Conservation (phyloP, 2,888 invertebrate species). For the Phortica okadai region DNA sequence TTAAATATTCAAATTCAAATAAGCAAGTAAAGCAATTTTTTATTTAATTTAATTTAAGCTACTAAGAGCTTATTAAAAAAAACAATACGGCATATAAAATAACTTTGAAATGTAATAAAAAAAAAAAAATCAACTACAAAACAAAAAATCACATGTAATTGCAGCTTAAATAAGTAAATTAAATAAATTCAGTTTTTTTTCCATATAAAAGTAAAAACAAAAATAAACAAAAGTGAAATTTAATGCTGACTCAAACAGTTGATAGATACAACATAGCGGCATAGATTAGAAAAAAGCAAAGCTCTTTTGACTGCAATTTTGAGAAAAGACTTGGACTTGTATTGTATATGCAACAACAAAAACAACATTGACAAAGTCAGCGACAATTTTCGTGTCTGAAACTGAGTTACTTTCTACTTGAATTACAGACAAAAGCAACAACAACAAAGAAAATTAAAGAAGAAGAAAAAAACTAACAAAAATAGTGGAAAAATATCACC, state of each 20-base stretch:
- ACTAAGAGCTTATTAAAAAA: no score
- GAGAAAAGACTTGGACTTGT: neutral
- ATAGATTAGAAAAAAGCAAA: neutral
- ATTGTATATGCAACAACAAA: neutral
- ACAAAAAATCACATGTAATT: slow-evolving; percentile 1
- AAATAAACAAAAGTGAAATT: slow-evolving; percentile 29
- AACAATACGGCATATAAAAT: no score
- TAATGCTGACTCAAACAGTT: slow-evolving; percentile 5
- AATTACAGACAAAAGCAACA: slow-evolving; percentile 38
- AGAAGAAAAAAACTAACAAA: neutral
- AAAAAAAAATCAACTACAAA: no score
- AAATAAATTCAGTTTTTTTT: slow-evolving; percentile 24
- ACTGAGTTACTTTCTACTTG: slow-evolving; percentile 48
- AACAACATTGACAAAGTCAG: neutral
- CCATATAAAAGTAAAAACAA: slow-evolving; percentile 2
- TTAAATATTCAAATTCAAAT: no score
- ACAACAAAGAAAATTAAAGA: neutral
- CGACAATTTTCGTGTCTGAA: slow-evolving; percentile 33
- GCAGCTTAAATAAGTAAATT: neutral
- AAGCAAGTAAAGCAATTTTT: no score
- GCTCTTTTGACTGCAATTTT: neutral
- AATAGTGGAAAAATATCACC: slow-evolving; percentile 3
- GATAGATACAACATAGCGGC: neutral
- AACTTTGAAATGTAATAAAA: no score
- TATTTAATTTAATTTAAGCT: no score